These are phyloP conservation scores for rat (Rattus norvegicus) DNA, from an alignment of 2,113 vertebrate species.

Conservation along the genomic window DNA sequence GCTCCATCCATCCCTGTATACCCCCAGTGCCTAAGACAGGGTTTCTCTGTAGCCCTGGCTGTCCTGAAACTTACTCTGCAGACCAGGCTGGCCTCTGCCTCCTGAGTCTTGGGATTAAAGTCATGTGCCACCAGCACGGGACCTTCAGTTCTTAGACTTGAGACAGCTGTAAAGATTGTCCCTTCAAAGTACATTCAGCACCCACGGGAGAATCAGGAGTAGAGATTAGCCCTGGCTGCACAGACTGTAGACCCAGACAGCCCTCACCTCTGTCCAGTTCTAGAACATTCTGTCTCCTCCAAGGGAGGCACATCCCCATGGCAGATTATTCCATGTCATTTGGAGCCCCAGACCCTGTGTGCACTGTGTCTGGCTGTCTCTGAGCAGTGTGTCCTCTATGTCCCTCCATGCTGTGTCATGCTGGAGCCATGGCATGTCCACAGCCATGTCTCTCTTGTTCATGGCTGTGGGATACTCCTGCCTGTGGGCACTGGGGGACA, in stretches of 20 bases:
- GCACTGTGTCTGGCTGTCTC: background rate
- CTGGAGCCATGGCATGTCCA: background rate
- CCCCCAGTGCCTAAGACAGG: background rate
- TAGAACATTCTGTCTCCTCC: background rate
- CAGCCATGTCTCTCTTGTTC: background rate
- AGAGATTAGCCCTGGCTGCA: background rate
- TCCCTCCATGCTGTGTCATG: accelerated
- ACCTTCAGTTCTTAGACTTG: background rate
- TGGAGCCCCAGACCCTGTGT: background rate
- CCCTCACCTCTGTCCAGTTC: background rate
- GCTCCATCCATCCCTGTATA: background rate
- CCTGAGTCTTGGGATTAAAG: background rate
- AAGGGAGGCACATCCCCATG: background rate
- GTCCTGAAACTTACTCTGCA: background rate
- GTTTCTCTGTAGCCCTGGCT: background rate
- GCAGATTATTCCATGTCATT: background rate
- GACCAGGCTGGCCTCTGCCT: background rate
- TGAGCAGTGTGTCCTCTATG: background rate
- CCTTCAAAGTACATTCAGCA: background rate
- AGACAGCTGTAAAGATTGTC: background rate
- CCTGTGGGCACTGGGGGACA: background rate
- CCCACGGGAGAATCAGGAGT: background rate
- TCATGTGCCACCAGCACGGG: background rate
- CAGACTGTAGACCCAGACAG: background rate
- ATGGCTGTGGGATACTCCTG: background rate